Evolutionary conservation across 2,888 invertebrate genomes (phyloP).

Genomic region (Zygaena filipendulae): DNA sequence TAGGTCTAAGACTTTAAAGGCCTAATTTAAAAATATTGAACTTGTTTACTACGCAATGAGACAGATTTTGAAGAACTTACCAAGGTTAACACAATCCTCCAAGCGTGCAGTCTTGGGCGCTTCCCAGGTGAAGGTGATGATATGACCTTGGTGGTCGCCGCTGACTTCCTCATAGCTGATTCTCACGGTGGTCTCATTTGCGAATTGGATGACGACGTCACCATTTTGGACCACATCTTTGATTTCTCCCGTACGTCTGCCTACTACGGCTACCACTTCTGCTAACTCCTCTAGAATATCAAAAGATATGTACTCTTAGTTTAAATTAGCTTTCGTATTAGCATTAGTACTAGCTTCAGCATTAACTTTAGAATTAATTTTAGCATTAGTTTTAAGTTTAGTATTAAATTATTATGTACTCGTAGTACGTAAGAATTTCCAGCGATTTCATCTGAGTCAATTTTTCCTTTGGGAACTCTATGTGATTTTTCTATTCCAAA

Average conservation of each 20-base stretch:
- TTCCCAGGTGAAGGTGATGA: constrained; percentile 41
- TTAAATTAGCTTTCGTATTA: background rate
- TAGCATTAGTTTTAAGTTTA: no score
- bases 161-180: constrained; percentile 32
- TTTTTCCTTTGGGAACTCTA: no score
- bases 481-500: no score
- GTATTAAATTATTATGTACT: no score
- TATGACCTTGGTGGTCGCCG: constrained; percentile 26
- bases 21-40: no score
- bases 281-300: constrained; percentile 35
- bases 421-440: no score
- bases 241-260: constrained; percentile 33
- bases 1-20: no score
- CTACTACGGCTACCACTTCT: constrained; percentile 42
- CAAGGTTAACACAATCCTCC: constrained; percentile 47
- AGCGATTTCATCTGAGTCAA: no score
- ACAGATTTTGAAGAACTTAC: constrained; percentile 29
- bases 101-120: constrained; percentile 32
- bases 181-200: constrained; percentile 36
- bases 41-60: no score
- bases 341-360: background rate
- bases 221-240: constrained; percentile 37
- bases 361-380: no score
- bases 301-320: constrained; percentile 3
- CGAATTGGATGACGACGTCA: constrained; percentile 40